Conservation (phyloP, 2,888 invertebrate genomes). For the Hydrotaea cyrtoneurina region DNA sequence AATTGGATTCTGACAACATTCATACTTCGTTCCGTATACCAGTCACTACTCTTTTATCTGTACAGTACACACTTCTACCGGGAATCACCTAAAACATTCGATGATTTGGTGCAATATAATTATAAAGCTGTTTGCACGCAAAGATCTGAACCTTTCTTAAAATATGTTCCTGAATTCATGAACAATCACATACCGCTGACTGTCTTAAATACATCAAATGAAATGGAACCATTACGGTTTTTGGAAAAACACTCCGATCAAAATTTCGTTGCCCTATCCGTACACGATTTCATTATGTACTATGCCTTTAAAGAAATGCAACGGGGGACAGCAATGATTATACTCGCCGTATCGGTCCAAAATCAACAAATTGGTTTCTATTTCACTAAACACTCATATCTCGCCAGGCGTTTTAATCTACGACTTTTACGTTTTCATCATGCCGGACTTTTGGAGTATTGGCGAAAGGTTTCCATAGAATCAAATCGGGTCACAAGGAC, state of each 20-base stretch:
- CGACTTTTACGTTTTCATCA: constrained; percentile 44
- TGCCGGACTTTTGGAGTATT: constrained; percentile 43
- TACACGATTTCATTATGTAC: constrained; percentile 33
- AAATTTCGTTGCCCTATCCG: constrained; percentile 54
- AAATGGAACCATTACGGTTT: constrained; percentile 54
- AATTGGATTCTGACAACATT: constrained; percentile 55
- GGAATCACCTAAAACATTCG: constrained; percentile 44
- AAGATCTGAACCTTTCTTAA: constrained; percentile 31
- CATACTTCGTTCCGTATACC: constrained; percentile 59
- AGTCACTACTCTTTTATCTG: constrained; percentile 60
- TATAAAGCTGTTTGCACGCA: constrained; percentile 48
- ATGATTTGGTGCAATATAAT: constrained; percentile 30
- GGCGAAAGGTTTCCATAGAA: constrained; percentile 38
- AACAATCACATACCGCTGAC: constrained; percentile 37
- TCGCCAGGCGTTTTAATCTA: constrained; percentile 33
- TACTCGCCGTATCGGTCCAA: constrained; percentile 38
- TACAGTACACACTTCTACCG: constrained; percentile 55
- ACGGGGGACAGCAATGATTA: neutral
- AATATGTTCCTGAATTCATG: constrained; percentile 46
- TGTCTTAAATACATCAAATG: constrained; percentile 48
- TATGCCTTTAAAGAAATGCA: constrained; percentile 30
- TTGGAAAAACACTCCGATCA: constrained; percentile 35
- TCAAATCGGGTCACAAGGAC: neutral
- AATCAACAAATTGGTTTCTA: constrained; percentile 58
- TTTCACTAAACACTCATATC: constrained; percentile 61